Percentiles rank a stretch among this genome's conserved stretches.
Evolutionary conservation across 2,888 invertebrate species (phyloP).

Genomic region (Eupithecia inturbata): DNA sequence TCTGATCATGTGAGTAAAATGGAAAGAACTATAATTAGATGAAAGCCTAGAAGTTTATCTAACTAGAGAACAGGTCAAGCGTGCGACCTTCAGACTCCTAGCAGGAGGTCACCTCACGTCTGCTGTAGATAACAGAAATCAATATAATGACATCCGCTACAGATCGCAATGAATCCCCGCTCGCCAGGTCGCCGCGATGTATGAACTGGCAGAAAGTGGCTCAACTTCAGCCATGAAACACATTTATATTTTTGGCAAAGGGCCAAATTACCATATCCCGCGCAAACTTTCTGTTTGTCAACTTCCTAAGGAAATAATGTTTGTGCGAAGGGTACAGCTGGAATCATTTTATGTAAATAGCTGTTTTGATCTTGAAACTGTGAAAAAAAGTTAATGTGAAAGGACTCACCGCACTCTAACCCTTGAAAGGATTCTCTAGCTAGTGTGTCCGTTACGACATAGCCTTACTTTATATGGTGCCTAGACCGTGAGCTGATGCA

Average conservation of each 20-base stretch:
- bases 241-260: constrained; percentile 19
- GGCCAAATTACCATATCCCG: constrained; percentile 14
- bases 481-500: not conserved
- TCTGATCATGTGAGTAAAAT: no score
- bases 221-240: constrained; percentile 13
- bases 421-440: not conserved
- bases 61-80: not conserved
- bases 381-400: constrained; percentile 2
- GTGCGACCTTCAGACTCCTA: not conserved
- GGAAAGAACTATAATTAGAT: no score
- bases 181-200: not conserved
- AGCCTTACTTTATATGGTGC: not conserved
- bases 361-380: constrained; percentile 27
- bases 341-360: constrained; percentile 15
- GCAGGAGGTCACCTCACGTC: not conserved
- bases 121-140: not conserved
- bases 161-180: not conserved
- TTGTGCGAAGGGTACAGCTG: constrained; percentile 14
- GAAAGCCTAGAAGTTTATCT: not conserved
- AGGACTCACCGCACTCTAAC: not conserved
- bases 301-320: constrained; percentile 15
- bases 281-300: constrained; percentile 19
- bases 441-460: not conserved
- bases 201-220: not conserved
- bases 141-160: not conserved